These are phyloP conservation scores for Barypeithes pellucidus DNA, from an alignment of 2,888 invertebrate genomes.

Conservation along the genomic window DNA sequence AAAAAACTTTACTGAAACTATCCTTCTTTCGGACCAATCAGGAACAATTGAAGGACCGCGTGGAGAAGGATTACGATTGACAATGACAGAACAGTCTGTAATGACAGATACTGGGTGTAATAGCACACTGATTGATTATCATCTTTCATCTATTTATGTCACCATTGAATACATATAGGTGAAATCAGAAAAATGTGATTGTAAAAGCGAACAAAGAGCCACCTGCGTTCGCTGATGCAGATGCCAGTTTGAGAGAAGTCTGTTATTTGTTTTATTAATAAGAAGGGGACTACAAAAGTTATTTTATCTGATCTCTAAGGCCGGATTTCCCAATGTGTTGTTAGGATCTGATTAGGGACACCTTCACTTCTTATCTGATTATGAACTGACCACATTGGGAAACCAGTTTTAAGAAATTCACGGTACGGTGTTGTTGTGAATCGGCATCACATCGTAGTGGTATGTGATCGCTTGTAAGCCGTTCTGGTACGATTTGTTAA, in stretches of 20 bases:
- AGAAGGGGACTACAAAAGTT: constrained; percentile 24
- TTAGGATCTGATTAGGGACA: too few species aligned
- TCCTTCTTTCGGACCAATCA: constrained; percentile 61
- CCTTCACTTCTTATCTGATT: too few species aligned
- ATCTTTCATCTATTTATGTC: constrained; percentile 28
- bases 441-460: too few species aligned
- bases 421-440: too few species aligned
- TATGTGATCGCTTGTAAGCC: too few species aligned
- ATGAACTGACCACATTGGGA: too few species aligned
- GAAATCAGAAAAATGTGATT: constrained; percentile 18
- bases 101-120: constrained; percentile 62
- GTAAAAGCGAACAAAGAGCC: neutral
- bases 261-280: constrained; percentile 9
- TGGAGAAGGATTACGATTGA: constrained; percentile 78
- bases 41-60: constrained; percentile 77
- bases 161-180: neutral
- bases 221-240: neutral
- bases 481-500: too few species aligned
- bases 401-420: too few species aligned
- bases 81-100: constrained; percentile 56
- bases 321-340: too few species aligned
- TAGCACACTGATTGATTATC: constrained; percentile 66
- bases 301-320: neutral
- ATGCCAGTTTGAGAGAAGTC: constrained; percentile 13
- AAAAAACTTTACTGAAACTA: constrained; percentile 39